Conservation (phyloP, 2,888 invertebrate genomes). For the Cecidostiba fungosa region DNA sequence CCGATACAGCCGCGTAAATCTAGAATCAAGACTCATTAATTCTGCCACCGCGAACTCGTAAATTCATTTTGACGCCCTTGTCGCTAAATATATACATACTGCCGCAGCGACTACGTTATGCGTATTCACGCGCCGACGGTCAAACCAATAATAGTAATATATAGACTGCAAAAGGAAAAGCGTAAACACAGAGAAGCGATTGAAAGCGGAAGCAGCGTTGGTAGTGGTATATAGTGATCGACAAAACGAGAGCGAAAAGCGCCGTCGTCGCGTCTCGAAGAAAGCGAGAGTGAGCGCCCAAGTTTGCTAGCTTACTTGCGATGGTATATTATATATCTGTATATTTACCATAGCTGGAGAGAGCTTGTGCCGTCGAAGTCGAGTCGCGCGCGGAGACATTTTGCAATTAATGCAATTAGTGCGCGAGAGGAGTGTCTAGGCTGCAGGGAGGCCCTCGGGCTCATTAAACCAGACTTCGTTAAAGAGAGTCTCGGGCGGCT, state of each 20-base stretch:
- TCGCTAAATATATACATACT: constrained; percentile 32
- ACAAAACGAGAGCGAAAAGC: background rate
- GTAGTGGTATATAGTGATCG: background rate
- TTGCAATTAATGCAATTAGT: constrained; percentile 73
- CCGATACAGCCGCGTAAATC: constrained; percentile 32
- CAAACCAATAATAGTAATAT: constrained; percentile 43
- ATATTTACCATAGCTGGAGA: background rate
- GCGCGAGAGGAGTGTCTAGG: constrained; percentile 60
- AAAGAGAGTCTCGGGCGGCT: constrained; percentile 57
- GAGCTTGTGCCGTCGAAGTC: background rate
- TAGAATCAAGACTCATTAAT: constrained; percentile 56
- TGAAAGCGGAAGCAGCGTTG: background rate
- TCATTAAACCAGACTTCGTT: constrained; percentile 76
- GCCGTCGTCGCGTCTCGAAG: background rate
- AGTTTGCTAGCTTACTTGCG: background rate
- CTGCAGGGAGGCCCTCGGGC: constrained; percentile 64
- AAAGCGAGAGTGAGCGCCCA: background rate
- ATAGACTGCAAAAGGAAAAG: background rate
- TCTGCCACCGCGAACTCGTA: constrained; percentile 39
- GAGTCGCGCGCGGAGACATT: constrained; percentile 66
- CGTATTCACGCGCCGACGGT: background rate
- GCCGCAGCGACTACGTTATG: background rate
- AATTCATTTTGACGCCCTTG: constrained; percentile 45
- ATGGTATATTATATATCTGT: background rate
- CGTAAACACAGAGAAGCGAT: background rate